phyloP scores from a whole-genome alignment of 1,140 invertebrate genomes.

The Halictus rubicundus region DNA sequence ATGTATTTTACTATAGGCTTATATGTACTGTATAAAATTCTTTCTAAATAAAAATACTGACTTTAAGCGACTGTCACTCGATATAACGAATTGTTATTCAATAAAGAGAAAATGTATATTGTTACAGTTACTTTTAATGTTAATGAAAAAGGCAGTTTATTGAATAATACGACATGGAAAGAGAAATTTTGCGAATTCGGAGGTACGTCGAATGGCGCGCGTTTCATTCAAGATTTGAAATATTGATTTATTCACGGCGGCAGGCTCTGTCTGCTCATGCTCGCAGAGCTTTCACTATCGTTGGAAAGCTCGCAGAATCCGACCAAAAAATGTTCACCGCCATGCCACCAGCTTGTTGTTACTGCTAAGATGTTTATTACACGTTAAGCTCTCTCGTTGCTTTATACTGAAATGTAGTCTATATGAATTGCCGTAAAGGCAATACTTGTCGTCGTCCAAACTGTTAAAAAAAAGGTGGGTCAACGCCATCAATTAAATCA shows the following conservation, averaged over 20 bases:
- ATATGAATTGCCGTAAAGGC: conserved; percentile 71
- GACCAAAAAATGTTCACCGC: conserved; percentile 65
- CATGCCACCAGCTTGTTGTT: conserved; percentile 71
- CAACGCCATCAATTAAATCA: not conserved
- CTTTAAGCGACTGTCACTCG: not conserved
- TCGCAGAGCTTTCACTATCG: conserved; percentile 55
- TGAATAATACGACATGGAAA: not conserved
- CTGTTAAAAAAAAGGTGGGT: conserved; percentile 68
- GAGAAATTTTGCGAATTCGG: not conserved
- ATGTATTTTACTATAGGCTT: not conserved
- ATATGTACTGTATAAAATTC: not conserved
- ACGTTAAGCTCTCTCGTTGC: conserved; percentile 68
- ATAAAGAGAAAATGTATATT: too few relatives aligned
- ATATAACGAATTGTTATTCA: too few relatives aligned
- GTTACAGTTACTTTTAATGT: too few relatives aligned
- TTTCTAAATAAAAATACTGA: conserved; percentile 10
- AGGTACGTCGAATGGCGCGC: conserved; percentile 12
- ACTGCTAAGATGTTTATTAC: conserved; percentile 72
- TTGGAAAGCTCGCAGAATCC: conserved; percentile 37
- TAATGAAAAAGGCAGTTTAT: not conserved
- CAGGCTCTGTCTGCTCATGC: conserved; percentile 70
- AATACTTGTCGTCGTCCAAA: conserved; percentile 59
- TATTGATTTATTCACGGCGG: conserved; percentile 72
- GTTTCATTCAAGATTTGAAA: conserved; percentile 61
- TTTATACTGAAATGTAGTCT: conserved; percentile 75